Percentiles rank a stretch among this genome's conserved stretches.
Conservation (phyloP, 1,140 invertebrate species). For the Diachasma alloeum region DNA sequence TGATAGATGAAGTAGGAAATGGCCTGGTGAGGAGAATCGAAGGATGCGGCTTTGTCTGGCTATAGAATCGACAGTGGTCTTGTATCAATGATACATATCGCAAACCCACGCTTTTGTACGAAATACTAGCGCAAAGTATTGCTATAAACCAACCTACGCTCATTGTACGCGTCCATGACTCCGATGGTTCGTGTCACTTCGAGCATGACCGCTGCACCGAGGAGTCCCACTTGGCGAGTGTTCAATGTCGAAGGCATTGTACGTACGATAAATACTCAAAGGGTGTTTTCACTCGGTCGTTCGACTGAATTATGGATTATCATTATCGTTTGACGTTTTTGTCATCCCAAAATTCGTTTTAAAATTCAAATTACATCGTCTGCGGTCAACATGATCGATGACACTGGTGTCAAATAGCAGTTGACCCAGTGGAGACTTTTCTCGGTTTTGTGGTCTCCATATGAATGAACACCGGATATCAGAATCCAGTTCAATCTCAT, state of each 20-base stretch:
- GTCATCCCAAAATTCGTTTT: too few relatives aligned
- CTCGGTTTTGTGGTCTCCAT: not conserved
- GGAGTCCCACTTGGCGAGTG: not conserved
- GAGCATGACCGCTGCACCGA: not conserved
- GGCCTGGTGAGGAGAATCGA: not conserved
- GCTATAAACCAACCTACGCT: not conserved
- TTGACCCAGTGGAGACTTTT: not conserved
- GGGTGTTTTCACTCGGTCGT: not conserved
- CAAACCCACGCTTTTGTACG: not conserved
- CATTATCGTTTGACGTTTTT: too few relatives aligned
- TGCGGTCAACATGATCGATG: not conserved
- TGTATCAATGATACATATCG: not conserved
- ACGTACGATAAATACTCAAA: not conserved
- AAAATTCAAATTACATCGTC: too few relatives aligned
- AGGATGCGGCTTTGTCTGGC: not conserved
- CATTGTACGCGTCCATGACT: too few relatives aligned
- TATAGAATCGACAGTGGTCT: not conserved
- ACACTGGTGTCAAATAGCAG: not conserved
- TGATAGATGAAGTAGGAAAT: not conserved
- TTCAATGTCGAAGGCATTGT: not conserved
- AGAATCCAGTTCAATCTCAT: not conserved
- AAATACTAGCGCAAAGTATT: not conserved
- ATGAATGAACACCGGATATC: slow-evolving; percentile 1
- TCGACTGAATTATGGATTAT: not conserved
- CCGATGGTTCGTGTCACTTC: not conserved